Percentiles rank a stretch among this genome's conserved stretches.
phyloP scores from a whole-genome alignment of 2,888 invertebrate species.

The Homarus gammarus region DNA sequence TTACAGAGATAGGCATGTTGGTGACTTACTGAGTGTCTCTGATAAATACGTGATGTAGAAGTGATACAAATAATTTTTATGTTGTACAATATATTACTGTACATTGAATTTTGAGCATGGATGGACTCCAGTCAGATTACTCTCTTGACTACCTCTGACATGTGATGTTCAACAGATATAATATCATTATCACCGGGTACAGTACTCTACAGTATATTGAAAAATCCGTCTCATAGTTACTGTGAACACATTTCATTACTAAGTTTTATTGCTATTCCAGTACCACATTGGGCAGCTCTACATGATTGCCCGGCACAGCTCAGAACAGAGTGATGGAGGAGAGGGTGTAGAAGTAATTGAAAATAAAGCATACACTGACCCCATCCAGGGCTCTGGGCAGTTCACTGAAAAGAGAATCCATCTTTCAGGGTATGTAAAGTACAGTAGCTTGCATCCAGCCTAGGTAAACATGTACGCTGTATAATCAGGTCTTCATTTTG shows the following conservation, averaged over 20 bases:
- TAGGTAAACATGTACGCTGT: too few species aligned
- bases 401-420: slow-evolving; percentile 94
- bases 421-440: slow-evolving; percentile 87
- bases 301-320: slow-evolving; percentile 96
- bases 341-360: slow-evolving; percentile 95
- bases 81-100: too few species aligned
- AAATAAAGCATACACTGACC: slow-evolving; percentile 89
- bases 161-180: neutral
- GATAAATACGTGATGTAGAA: too few species aligned
- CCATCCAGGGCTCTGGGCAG: slow-evolving; percentile 89
- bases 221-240: too few species aligned
- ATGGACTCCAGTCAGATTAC: too few species aligned
- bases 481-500: too few species aligned
- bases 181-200: neutral
- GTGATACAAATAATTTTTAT: too few species aligned
- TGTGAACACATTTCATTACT: neutral
- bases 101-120: too few species aligned
- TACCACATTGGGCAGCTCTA: slow-evolving; percentile 94
- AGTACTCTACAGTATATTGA: neutral
- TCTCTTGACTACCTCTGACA: too few species aligned
- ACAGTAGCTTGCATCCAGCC: neutral
- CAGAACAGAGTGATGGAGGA: slow-evolving; percentile 92
- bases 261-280: slow-evolving; percentile 81
- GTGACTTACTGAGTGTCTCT: too few species aligned
- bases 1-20: too few species aligned